phyloP scores from a whole-genome alignment of 1,140 invertebrate species.

The Ceratina calcarata region DNA sequence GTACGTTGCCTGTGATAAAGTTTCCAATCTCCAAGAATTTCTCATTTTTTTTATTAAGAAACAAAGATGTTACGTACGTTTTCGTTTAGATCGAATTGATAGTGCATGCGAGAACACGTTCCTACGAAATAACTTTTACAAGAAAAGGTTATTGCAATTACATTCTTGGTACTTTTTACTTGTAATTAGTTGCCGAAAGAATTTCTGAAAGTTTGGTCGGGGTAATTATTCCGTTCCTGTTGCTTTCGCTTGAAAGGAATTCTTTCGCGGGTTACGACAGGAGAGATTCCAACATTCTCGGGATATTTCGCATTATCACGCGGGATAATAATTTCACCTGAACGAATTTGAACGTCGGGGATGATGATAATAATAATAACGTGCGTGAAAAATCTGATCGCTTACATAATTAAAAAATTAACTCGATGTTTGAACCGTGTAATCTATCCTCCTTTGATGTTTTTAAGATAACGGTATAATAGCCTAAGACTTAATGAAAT shows the following conservation, averaged over 20 bases:
- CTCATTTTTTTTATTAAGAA: no score
- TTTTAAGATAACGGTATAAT: no score
- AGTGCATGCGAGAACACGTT: no score
- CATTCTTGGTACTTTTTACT: neutral
- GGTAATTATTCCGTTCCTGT: conserved; percentile 1
- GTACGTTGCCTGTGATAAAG: neutral
- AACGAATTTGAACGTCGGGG: neutral
- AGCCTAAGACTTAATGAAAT: no score
- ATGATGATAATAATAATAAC: no score
- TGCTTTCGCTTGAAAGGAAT: neutral
- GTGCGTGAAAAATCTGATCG: no score
- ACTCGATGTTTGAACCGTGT: no score
- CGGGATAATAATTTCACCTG: neutral
- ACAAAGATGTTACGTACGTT: no score
- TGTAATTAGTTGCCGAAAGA: neutral
- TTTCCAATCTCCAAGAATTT: neutral
- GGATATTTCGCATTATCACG: neutral
- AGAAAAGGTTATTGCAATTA: neutral
- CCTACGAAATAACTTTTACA: no score
- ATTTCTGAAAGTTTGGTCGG: neutral
- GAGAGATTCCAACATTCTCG: neutral
- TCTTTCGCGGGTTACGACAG: neutral
- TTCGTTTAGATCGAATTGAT: no score
- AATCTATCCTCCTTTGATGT: no score
- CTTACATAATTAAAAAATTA: no score